phyloP scores from a whole-genome alignment of 2,113 vertebrate species.

The Dinomys branickii region DNA sequence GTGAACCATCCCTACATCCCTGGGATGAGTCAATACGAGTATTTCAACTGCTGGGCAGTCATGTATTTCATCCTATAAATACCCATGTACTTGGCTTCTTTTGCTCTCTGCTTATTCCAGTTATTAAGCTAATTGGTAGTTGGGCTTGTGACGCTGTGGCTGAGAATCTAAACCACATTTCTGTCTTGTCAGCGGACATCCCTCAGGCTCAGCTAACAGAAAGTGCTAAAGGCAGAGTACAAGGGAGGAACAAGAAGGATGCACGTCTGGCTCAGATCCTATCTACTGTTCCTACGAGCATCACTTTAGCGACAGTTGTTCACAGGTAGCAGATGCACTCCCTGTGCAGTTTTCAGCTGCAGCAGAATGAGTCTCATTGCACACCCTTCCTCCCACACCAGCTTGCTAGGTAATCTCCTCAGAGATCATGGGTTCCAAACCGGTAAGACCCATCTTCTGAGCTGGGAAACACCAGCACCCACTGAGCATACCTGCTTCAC shows the following conservation, averaged over 20 bases:
- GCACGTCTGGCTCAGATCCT: neutral
- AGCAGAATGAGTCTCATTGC: neutral
- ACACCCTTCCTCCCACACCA: neutral
- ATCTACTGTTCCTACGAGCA: neutral
- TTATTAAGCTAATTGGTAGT: neutral
- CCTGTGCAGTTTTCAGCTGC: neutral
- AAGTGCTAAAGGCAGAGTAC: neutral
- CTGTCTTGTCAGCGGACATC: neutral
- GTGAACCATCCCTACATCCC: neutral
- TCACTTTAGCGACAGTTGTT: neutral
- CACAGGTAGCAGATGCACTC: neutral
- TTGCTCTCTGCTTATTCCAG: constrained; percentile 87
- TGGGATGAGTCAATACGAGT: constrained; percentile 88
- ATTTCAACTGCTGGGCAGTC: constrained; percentile 94
- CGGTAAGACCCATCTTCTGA: neutral
- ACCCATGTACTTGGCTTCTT: constrained; percentile 92
- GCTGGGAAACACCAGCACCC: neutral
- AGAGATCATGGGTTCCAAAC: neutral
- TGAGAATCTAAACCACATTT: neutral
- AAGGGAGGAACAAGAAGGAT: neutral
- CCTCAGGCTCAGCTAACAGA: neutral
- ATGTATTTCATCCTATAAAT: constrained; percentile 94
- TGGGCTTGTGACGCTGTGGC: neutral
- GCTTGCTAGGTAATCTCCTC: neutral
- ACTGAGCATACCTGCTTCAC: neutral